Evolutionary conservation across 2,113 vertebrate genomes (phyloP).

Genomic region (Podarcis cretensis): DNA sequence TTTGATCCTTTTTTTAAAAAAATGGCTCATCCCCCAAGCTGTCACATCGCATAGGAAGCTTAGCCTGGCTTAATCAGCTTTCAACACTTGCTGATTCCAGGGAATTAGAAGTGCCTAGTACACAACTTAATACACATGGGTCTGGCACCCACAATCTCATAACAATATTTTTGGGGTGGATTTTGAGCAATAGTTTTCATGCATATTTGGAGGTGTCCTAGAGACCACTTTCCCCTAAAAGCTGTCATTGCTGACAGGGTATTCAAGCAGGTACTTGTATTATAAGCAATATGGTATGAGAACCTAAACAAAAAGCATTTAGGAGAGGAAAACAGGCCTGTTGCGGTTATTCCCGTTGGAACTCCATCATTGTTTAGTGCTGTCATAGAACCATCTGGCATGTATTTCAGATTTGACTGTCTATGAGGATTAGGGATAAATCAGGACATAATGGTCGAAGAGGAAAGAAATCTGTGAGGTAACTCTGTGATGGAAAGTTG

Average conservation of each 20-base stretch:
- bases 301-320: not conserved
- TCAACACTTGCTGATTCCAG: too few relatives aligned
- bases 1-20: too few relatives aligned
- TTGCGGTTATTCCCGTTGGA: not conserved
- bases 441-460: not conserved
- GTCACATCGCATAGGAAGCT: too few relatives aligned
- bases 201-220: too few relatives aligned
- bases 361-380: not conserved
- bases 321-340: not conserved
- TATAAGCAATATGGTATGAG: not conserved
- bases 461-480: not conserved
- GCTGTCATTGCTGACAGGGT: too few relatives aligned
- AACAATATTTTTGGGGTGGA: not conserved
- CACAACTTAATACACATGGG: too few relatives aligned
- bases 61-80: too few relatives aligned
- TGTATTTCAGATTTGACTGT: slow-evolving; percentile 4
- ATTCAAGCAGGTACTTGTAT: not conserved
- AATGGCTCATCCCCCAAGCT: too few relatives aligned
- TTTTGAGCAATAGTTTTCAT: not conserved
- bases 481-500: not conserved
- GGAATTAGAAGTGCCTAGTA: too few relatives aligned
- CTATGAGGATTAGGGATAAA: not conserved
- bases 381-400: not conserved
- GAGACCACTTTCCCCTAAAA: not conserved
- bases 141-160: too few relatives aligned